Percentiles rank a stretch among this genome's conserved stretches.
phyloP scores from a whole-genome alignment of 2,888 invertebrate species.

The Tachina lurida region DNA sequence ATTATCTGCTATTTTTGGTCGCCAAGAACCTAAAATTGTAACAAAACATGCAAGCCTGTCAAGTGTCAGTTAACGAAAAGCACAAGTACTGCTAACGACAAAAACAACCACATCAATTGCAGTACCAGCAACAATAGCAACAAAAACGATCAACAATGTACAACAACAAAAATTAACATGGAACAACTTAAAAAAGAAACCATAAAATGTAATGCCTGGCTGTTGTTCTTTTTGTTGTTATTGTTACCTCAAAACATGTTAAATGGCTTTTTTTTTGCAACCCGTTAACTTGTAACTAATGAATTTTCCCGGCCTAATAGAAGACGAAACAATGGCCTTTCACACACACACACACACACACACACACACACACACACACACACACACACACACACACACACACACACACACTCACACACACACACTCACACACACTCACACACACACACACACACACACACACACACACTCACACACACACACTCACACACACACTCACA shows the following conservation, averaged over 20 bases:
- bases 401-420: not conserved
- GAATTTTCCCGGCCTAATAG: constrained; percentile 66
- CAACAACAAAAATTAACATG: constrained; percentile 39
- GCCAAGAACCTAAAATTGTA: constrained; percentile 68
- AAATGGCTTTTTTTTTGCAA: constrained; percentile 67
- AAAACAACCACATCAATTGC: constrained; percentile 21
- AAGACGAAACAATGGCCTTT: constrained; percentile 62
- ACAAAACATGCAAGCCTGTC: constrained; percentile 72
- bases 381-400: not conserved
- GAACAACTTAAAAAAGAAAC: constrained; percentile 46
- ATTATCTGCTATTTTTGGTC: constrained; percentile 69
- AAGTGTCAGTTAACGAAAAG: constrained; percentile 69
- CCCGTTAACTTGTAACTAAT: constrained; percentile 60
- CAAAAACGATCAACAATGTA: constrained; percentile 53
- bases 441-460: not conserved
- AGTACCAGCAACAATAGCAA: constrained; percentile 44
- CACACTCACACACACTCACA: not conserved
- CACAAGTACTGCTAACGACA: constrained; percentile 64
- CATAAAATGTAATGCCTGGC: constrained; percentile 29
- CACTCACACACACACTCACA: not conserved
- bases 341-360: not conserved
- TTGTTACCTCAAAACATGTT: constrained; percentile 62
- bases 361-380: not conserved
- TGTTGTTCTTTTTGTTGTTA: constrained; percentile 14
- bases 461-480: not conserved